Conservation (phyloP, 2,797 vertebrate species). For the Denticeps clupeoides region DNA sequence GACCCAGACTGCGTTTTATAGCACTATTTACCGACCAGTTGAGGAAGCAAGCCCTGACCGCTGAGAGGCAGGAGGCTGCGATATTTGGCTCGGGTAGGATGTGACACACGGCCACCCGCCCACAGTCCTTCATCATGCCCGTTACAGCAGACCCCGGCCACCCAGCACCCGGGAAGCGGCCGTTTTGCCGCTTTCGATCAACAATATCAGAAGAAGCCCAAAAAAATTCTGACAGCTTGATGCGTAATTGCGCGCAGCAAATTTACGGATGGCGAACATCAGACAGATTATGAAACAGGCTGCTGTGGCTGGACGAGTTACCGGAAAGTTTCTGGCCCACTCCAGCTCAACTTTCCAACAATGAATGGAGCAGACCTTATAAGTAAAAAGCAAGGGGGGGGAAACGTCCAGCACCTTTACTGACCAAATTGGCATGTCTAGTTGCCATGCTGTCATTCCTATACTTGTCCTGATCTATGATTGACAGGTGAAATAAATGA, state of each 20-base stretch:
- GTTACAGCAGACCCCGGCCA: slow-evolving; percentile 11
- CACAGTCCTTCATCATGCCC: too few relatives aligned
- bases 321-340: background rate
- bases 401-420: too few relatives aligned
- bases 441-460: too few relatives aligned
- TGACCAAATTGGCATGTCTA: too few relatives aligned
- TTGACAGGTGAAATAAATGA: too few relatives aligned
- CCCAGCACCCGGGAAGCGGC: slow-evolving; percentile 8
- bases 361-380: background rate
- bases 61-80: slow-evolving; percentile 13
- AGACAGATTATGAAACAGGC: slow-evolving; percentile 8
- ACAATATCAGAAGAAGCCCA: background rate
- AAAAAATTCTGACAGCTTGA: slow-evolving; percentile 13
- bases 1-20: slow-evolving; percentile 20
- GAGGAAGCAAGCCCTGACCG: slow-evolving; percentile 10
- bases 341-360: background rate
- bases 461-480: too few relatives aligned
- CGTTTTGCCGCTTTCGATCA: slow-evolving; percentile 4
- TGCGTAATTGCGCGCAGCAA: too few relatives aligned
- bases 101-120: background rate
- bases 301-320: slow-evolving; percentile 13
- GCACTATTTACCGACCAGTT: slow-evolving; percentile 16
- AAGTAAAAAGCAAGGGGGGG: too few relatives aligned
- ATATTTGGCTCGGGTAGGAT: slow-evolving; percentile 6
- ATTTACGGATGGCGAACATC: too few relatives aligned